Evolutionary conservation across 2,888 invertebrate genomes (phyloP), one percentile per base, ranked within the genome.

Genomic region (Seira ritae): DNA sequence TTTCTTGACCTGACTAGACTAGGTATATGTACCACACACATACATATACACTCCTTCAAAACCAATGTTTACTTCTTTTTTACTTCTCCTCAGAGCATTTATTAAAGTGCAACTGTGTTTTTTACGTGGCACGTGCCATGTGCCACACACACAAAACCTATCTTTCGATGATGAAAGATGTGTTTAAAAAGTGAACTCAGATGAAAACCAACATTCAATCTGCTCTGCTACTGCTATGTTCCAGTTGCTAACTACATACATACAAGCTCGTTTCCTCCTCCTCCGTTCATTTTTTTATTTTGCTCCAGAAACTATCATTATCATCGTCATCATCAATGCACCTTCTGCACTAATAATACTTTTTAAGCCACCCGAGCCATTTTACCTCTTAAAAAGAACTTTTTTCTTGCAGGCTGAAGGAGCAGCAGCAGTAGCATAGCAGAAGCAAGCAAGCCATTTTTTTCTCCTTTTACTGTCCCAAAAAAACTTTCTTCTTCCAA

Each of bases 111-210:
- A 81, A 71, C 75, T 62, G 65, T 81, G n/a, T 74, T 70, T 71
- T 73, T 68, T 66, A 37, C 37, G 31, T 65, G 80, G 75, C 80
- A 75, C 80, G 80, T 81, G 80, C 80, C 80, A 81, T 75, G 75
- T 81, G 80, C 80, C 80, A 81, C 80, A 81, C 80, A 81, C 80
- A 81, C 22, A 75, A 67, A 42, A 19, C 60, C 17, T 78, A n/a
- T 50, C 50, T n/a, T 50, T 50, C 17, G 50, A 81, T 31, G 50
- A 81, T 81, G 80, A 75, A 75, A 71, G 75, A 81, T 81, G 80
- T 50, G 69, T 75, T 75, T 81, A 71, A 31, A 81, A 81, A 81
- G 65, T 42, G 20, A 69, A 73, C 68, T 74, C 42, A 72, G 69
- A 69, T 62, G 80, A 69, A 62, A 79, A 22, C 42, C 24, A 74